Base-by-base conservation (phyloP, 2,888 invertebrate species). In the Leptarthrus brevirostris region DNA sequence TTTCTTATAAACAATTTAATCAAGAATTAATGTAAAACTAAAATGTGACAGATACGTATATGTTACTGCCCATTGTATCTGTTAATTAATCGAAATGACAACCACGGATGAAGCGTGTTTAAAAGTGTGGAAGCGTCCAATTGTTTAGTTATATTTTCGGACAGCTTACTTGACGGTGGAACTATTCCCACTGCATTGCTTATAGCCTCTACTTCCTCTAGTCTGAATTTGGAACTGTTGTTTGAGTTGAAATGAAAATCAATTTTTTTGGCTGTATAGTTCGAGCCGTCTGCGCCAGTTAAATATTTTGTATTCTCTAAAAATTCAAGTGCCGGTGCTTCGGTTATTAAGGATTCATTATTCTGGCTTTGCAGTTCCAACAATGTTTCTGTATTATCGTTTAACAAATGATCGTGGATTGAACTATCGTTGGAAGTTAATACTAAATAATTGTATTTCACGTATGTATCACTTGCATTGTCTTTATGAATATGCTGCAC, bases 371-470 rank as follows among this genome's bases (percentile, higher is more conserved):
- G 10, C 3, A 64, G 1, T 66, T 20, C 14, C 1, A 24, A 49
- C 3, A 75, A 44, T 30, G 53, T 26, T 58, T 76, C 77, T 3
- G 69, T 52, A 16, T 72, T 49, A 26, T 75, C 77, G 4, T 34
- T 54, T 3, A 12, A 0, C 6, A 76, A 56, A 64, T 77, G 77
- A 30, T 72, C 61, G 53, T 77, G 77, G 30, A 8, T 52, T 5
- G 52, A 18, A 44, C 58, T 24, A 40, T 74, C 69, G 22, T 76
- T 70, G 1, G 53, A 58, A 70, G 73, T 73, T 1, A 76, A 20
- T 8, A 76, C 22, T 8, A 77, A 64, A 52, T 72, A 77, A 71
- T 77, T 76, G 26, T 71, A 76, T 66, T 76, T 76, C 0, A 70
- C 22, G 34, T 70, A 73, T 2, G 72, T 49, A 20, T 49, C 44